Evolutionary conservation across 2,888 invertebrate species (phyloP), one percentile per base, ranked within the genome.

Genomic region (Bursaphelenchus okinawaensis): DNA sequence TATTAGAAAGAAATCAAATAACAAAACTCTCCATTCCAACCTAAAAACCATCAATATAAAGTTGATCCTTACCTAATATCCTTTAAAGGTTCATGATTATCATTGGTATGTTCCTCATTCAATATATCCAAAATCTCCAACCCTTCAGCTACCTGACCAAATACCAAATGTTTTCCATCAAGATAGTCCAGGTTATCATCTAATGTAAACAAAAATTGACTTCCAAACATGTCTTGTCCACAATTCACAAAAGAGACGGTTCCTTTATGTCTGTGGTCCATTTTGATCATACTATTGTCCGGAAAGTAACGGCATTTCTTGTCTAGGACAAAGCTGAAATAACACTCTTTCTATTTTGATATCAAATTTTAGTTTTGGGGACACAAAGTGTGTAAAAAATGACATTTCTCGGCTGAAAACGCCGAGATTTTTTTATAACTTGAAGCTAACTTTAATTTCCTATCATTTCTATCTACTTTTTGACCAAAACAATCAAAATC

Each of bases 171-270:
- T 55, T 89, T 87, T 62, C 75, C 68, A 84, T 98, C 94, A 65
- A 98, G 85, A 16, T 93, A 95, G 65, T 90, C 90, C 40, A 96
- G 86, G 78, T 93, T 90, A 4, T 90, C 87, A 0, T 89, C 90
- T 9, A 98, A 87, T 0, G 98, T 96, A 63, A 99, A 88, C 83
- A 95, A 95, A 84, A 98, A 98, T 84, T 98, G 93, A 0, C 92
- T 93, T 1, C 86, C 86, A 77, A 86, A 86, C 89, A 93, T 90
- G 83, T 89, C 89, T 70, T 91, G 89, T 0, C 91, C 93, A 75
- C 91, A 90, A 80, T 94, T 92, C 0, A 82, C 80, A 66, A 82
- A 76, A 4, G 80, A 81, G 1, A 99, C 84, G 16, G 92, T 86
- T 3, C 98, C 98, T 31, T 88, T 87, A 71, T 88, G 89, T 1